Conservation (phyloP, 2,888 invertebrate species). For the Autographa gamma region DNA sequence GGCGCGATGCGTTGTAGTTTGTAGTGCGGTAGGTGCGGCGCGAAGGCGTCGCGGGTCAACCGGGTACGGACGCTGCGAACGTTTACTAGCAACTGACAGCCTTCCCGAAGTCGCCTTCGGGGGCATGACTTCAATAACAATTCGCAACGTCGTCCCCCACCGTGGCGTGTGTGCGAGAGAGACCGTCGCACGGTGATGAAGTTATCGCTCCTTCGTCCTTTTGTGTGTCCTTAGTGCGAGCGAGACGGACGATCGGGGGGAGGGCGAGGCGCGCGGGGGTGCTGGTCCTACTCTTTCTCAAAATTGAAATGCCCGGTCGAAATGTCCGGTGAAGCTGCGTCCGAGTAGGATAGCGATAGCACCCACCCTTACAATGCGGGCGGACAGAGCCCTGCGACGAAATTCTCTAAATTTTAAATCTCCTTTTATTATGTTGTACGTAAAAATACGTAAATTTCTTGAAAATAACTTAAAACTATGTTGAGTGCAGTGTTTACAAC, state of each 20-base stretch:
- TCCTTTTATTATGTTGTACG: constrained; percentile 71
- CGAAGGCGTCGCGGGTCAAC: constrained; percentile 77
- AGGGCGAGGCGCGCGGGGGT: constrained; percentile 73
- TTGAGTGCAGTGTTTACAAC: constrained; percentile 27
- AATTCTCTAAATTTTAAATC: constrained; percentile 86
- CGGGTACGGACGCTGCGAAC: constrained; percentile 86
- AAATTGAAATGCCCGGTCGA: constrained; percentile 90
- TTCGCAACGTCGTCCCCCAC: constrained; percentile 89
- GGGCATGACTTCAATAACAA: constrained; percentile 90
- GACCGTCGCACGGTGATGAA: constrained; percentile 86
- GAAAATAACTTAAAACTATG: constrained; percentile 37
- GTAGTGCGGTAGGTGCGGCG: constrained; percentile 72
- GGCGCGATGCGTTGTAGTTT: constrained; percentile 74
- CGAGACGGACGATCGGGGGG: constrained; percentile 77
- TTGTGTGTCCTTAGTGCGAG: constrained; percentile 88
- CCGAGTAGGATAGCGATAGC: constrained; percentile 88
- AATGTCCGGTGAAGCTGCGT: constrained; percentile 89
- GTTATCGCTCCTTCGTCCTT: constrained; percentile 90
- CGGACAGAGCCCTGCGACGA: constrained; percentile 85
- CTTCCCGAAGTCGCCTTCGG: constrained; percentile 89
- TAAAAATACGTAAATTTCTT: constrained; percentile 45
- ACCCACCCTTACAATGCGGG: constrained; percentile 88
- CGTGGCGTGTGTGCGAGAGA: constrained; percentile 86
- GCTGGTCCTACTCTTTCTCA: constrained; percentile 89
- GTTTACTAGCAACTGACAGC: constrained; percentile 88